Conservation (phyloP, 2,113 vertebrate species). For the Silurus meridionalis region DNA sequence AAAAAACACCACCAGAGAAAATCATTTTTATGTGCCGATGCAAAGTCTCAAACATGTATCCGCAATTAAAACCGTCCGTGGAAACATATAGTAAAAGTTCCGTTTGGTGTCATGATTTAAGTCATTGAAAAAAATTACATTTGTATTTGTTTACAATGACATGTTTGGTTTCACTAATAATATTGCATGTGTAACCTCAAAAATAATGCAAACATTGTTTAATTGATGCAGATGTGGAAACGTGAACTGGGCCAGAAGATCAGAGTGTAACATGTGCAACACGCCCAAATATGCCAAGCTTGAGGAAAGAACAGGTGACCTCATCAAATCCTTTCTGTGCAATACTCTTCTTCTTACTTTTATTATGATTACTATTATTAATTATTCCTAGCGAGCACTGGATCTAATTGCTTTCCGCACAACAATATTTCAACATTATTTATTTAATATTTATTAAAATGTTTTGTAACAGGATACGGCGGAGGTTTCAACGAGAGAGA, state of each 20-base stretch:
- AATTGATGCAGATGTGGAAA: constrained; percentile 85
- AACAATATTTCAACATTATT: background rate
- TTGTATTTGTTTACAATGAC: too few species aligned
- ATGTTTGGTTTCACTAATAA: too few species aligned
- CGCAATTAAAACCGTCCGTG: too few species aligned
- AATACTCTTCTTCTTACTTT: background rate
- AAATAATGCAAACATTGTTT: background rate
- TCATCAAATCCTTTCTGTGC: background rate
- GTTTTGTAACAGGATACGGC: constrained; percentile 82
- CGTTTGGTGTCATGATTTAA: too few species aligned
- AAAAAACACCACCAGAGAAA: too few species aligned
- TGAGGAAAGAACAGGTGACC: constrained; percentile 92
- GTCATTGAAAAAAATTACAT: too few species aligned
- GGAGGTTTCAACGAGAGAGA: constrained; percentile 99
- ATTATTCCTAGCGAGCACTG: too few species aligned
- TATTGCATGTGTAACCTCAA: background rate
- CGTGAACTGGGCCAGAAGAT: constrained; percentile 96
- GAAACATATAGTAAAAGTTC: too few species aligned
- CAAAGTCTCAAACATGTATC: too few species aligned
- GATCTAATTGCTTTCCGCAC: background rate
- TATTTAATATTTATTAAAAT: background rate
- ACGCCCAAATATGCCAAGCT: constrained; percentile 98
- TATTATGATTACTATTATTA: too few species aligned
- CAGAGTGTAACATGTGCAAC: constrained; percentile 99
- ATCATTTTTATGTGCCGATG: too few species aligned